These are phyloP conservation scores for Condylura cristata DNA, from an alignment of 2,113 vertebrate genomes.

Conservation along the genomic window DNA sequence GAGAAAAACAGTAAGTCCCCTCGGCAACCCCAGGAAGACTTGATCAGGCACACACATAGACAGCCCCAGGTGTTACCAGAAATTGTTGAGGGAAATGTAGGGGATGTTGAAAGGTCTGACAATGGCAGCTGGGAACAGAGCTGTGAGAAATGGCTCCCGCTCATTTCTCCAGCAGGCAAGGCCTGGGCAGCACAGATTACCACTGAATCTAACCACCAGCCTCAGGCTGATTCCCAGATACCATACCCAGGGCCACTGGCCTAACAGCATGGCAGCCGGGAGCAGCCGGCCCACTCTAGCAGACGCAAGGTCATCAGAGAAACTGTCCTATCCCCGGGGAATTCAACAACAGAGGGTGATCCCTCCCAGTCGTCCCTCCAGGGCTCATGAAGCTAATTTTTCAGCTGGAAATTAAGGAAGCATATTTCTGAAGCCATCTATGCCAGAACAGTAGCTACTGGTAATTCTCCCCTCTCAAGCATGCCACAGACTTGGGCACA, in stretches of 20 bases:
- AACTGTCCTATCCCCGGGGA: background rate
- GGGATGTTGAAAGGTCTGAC: background rate
- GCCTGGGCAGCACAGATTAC: background rate
- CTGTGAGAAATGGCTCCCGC: background rate
- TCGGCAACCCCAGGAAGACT: background rate
- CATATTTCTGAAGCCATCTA: slow-evolving; percentile 50
- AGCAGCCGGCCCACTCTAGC: background rate
- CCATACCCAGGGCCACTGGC: background rate
- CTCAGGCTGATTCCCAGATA: background rate
- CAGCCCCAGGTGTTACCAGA: background rate
- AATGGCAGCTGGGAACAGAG: background rate
- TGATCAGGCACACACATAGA: background rate
- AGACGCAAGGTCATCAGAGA: background rate
- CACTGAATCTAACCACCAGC: background rate
- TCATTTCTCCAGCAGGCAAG: background rate
- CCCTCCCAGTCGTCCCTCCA: background rate
- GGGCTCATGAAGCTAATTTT: slow-evolving; percentile 36
- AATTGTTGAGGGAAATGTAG: background rate
- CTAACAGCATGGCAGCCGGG: background rate
- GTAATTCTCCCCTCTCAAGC: slow-evolving; percentile 43
- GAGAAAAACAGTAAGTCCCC: background rate
- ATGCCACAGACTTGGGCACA: slow-evolving; percentile 35
- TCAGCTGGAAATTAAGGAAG: slow-evolving; percentile 55
- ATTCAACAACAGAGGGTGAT: background rate
- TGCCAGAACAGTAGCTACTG: slow-evolving; percentile 48